Percentiles rank a stretch among this genome's conserved stretches.
These are phyloP conservation scores for Acomys russatus DNA, from an alignment of 2,797 vertebrate genomes.

Conservation along the genomic window DNA sequence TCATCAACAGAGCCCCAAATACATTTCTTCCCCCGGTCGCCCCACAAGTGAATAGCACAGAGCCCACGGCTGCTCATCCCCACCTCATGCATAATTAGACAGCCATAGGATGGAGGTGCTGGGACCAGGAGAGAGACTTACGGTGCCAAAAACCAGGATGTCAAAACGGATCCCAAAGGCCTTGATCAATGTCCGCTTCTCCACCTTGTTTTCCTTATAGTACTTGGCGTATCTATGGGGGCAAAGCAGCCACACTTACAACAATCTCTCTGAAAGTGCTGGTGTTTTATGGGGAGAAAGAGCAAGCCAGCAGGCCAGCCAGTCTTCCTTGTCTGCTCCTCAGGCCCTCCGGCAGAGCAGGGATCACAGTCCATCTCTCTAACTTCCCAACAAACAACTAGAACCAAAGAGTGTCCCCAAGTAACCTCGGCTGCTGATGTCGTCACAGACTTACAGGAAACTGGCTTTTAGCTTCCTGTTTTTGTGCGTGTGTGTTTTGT, in stretches of 20 bases:
- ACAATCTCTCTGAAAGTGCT: not conserved
- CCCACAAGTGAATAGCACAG: not conserved
- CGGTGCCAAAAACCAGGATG: conserved; percentile 94
- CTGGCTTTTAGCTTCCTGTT: not conserved
- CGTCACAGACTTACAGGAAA: not conserved
- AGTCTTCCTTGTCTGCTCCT: not conserved
- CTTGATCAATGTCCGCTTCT: conserved; percentile 93
- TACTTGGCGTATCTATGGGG: conserved; percentile 92
- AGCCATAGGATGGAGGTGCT: not conserved
- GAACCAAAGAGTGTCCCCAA: not conserved
- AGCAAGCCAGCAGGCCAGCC: not conserved
- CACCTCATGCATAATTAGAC: not conserved
- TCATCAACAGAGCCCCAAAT: not conserved
- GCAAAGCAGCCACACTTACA: conserved; percentile 24
- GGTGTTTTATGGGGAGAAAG: conserved; percentile 35
- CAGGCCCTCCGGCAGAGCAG: not conserved
- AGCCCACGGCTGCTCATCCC: not conserved
- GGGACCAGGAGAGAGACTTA: conserved; percentile 76
- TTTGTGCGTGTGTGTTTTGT: too few relatives aligned
- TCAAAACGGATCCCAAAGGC: conserved; percentile 94
- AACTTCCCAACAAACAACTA: not conserved
- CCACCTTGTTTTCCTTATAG: conserved; percentile 85
- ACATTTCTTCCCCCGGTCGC: not conserved
- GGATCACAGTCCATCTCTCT: not conserved
- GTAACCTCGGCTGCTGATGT: not conserved